A percentile compares a stretch with the other conserved stretches of the same genome.
Conservation (phyloP, 1,140 invertebrate genomes). For the Pogonomyrmex californicus region DNA sequence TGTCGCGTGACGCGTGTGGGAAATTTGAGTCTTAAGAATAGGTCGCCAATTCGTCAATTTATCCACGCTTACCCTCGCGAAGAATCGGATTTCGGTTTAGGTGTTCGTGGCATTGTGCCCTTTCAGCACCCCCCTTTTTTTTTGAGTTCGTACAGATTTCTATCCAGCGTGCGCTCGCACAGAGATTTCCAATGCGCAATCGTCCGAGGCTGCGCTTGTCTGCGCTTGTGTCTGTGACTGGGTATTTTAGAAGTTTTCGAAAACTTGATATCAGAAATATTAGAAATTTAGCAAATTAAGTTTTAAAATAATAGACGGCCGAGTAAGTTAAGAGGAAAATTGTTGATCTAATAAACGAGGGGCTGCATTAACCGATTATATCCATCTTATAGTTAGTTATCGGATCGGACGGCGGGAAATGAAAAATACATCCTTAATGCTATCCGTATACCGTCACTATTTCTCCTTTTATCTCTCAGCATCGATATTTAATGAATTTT, state of each 20-base stretch:
- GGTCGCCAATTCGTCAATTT: constrained; percentile 28
- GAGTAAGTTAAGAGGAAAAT: not conserved
- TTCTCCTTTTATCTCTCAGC: not conserved
- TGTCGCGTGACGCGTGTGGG: not conserved
- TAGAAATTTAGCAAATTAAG: not conserved
- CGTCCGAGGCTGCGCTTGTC: not conserved
- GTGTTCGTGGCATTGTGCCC: constrained; percentile 23
- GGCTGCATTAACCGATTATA: constrained; percentile 4
- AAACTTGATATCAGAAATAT: not conserved
- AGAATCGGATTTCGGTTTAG: constrained; percentile 40
- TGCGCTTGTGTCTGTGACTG: not conserved
- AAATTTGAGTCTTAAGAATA: constrained; percentile 69
- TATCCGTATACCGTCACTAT: not conserved
- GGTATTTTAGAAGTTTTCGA: not conserved
- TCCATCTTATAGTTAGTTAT: constrained; percentile 26
- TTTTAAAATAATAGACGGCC: not conserved
- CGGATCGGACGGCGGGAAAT: constrained; percentile 53
- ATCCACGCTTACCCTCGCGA: constrained; percentile 14
- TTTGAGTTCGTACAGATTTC: constrained; percentile 12
- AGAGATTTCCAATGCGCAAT: constrained; percentile 30
- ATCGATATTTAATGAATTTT: constrained; percentile 71
- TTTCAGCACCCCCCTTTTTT: not conserved
- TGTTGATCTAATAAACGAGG: constrained; percentile 5
- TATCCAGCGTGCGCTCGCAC: not conserved
- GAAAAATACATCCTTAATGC: constrained; percentile 45